phyloP scores from a whole-genome alignment of 1,140 invertebrate species.

The Drosophila lacteicornis region DNA sequence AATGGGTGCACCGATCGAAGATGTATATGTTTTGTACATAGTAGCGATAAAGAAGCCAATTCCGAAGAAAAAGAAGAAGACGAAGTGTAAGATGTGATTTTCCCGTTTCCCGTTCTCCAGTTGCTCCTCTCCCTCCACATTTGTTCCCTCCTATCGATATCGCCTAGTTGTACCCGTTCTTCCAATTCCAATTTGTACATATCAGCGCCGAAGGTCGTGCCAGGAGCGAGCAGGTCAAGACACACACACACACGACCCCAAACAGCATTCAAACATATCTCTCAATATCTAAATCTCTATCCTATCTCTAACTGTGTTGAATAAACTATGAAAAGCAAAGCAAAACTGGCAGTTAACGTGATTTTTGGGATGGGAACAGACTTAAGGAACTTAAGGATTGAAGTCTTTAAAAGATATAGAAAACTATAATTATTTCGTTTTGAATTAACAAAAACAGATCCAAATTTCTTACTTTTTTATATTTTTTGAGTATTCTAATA shows the following conservation, averaged over 20 bases:
- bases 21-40: conserved; percentile 59
- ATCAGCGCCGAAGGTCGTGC: conserved; percentile 27
- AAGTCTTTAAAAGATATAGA: neutral
- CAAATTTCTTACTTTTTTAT: too few relatives aligned
- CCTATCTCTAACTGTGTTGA: conserved; percentile 65
- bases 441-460: neutral
- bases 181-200: conserved; percentile 66
- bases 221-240: conserved; percentile 28
- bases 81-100: conserved; percentile 36
- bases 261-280: conserved; percentile 53
- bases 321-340: conserved; percentile 71
- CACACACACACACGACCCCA: conserved; percentile 21
- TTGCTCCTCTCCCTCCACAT: conserved; percentile 38
- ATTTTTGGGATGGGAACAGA: conserved; percentile 37
- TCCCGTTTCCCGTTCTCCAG: conserved; percentile 16
- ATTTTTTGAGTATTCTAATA: too few relatives aligned
- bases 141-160: conserved; percentile 38
- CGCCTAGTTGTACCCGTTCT: conserved; percentile 38
- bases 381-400: too few relatives aligned
- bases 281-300: conserved; percentile 64
- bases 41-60: conserved; percentile 41
- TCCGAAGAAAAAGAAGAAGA: conserved; percentile 17
- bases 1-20: conserved; percentile 9
- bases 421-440: neutral
- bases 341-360: conserved; percentile 28